Evolutionary conservation across 1,140 invertebrate genomes (phyloP).

Genomic region (Drosophila chauvacae): DNA sequence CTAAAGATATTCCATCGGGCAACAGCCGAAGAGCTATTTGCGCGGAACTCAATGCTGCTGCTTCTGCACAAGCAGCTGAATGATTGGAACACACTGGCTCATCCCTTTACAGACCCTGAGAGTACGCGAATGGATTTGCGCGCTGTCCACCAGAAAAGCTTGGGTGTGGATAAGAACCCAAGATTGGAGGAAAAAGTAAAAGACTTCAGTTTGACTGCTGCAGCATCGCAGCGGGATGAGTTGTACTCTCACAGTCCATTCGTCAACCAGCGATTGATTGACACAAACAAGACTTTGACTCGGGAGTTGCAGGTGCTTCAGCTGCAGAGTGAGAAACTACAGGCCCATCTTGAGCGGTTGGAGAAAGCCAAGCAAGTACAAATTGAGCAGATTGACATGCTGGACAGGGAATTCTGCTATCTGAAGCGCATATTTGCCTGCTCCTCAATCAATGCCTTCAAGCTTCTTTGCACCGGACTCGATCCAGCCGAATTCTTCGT

Average conservation of each 20-base stretch:
- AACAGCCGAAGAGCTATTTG: constrained; percentile 48
- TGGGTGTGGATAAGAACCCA: not conserved
- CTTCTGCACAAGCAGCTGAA: constrained; percentile 69
- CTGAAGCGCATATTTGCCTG: constrained; percentile 47
- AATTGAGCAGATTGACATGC: not conserved
- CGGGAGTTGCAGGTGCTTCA: constrained; percentile 23
- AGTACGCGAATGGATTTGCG: constrained; percentile 40
- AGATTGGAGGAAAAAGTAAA: not conserved
- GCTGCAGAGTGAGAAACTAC: not conserved
- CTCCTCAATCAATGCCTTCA: constrained; percentile 21
- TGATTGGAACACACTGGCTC: constrained; percentile 20
- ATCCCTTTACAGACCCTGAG: constrained; percentile 63
- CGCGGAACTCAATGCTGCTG: constrained; percentile 64
- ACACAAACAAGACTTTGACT: constrained; percentile 21
- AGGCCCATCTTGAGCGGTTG: not conserved
- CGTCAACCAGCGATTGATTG: constrained; percentile 9
- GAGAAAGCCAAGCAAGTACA: not conserved
- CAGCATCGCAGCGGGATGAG: not conserved
- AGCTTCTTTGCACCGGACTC: constrained; percentile 20
- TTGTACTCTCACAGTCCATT: not conserved
- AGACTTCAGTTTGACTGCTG: not conserved
- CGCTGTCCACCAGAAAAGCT: constrained; percentile 29
- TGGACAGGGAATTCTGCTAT: constrained; percentile 26
- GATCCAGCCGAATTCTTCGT: constrained; percentile 26
- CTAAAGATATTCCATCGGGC: constrained; percentile 52